A percentile compares a stretch with the other conserved stretches of the same genome.
Conservation (phyloP, 2,888 invertebrate genomes). For the Leptinotarsa juncta region DNA sequence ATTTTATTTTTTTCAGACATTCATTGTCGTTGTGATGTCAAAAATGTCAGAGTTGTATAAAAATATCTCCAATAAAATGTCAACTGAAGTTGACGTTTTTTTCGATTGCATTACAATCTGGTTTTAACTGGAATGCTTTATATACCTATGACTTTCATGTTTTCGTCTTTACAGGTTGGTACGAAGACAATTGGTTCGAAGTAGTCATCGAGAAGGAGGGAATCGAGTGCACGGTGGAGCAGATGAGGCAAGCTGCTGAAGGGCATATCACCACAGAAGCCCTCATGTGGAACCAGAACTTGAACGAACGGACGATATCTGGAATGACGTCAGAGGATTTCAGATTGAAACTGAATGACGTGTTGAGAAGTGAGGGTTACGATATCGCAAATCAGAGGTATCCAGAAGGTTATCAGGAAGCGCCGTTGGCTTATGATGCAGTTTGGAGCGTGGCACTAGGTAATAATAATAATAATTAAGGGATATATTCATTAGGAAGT, state of each 20-base stretch:
- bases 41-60: too few relatives aligned
- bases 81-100: too few relatives aligned
- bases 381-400: constrained; percentile 88
- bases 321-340: constrained; percentile 96
- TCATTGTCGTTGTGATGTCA: too few relatives aligned
- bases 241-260: constrained; percentile 95
- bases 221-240: constrained; percentile 90
- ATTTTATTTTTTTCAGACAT: too few relatives aligned
- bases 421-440: constrained; percentile 98
- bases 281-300: constrained; percentile 97
- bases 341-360: constrained; percentile 84
- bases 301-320: constrained; percentile 90
- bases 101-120: too few relatives aligned
- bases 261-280: constrained; percentile 99
- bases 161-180: constrained; percentile 80
- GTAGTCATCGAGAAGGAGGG: constrained; percentile 86
- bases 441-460: constrained; percentile 98
- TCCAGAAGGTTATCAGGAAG: constrained; percentile 97
- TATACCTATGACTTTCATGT: too few relatives aligned
- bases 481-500: too few relatives aligned
- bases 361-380: constrained; percentile 82
- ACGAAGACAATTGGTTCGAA: constrained; percentile 99
- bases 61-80: too few relatives aligned
- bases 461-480: constrained; percentile 58
- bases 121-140: too few relatives aligned